A percentile compares a stretch with the other conserved stretches of the same genome.
Conservation (phyloP, 2,797 vertebrate genomes). For the Sternarchorhynchus goeldii region DNA sequence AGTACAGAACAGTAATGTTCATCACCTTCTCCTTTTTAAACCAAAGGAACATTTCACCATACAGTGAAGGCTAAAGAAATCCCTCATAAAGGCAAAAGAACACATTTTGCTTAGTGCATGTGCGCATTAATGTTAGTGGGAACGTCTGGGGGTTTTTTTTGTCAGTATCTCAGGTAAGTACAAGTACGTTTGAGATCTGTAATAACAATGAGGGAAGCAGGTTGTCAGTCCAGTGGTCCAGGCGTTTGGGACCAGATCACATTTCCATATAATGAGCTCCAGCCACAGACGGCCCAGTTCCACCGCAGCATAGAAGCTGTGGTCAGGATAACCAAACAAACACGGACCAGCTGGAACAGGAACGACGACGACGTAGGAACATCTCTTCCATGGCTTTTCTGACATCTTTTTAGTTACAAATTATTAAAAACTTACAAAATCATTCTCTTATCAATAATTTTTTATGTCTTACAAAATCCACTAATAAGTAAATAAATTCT, state of each 20-base stretch:
- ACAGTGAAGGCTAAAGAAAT: slow-evolving; percentile 28
- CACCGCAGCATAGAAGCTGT: no score
- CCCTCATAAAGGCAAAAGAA: not conserved
- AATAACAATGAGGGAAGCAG: not conserved
- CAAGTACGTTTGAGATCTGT: not conserved
- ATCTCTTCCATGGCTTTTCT: not conserved
- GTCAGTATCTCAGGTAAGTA: slow-evolving; percentile 8
- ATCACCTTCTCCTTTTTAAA: not conserved
- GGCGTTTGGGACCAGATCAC: not conserved
- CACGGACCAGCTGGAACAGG: not conserved
- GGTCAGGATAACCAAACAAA: not conserved
- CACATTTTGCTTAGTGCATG: slow-evolving; percentile 24
- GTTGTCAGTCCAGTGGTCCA: not conserved
- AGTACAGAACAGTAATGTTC: not conserved
- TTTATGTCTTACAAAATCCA: slow-evolving; percentile 63
- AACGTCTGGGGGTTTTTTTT: not conserved
- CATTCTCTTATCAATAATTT: slow-evolving; percentile 37
- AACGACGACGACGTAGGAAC: not conserved
- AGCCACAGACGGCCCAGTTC: no score
- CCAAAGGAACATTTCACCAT: slow-evolving; percentile 7
- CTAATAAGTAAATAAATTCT: slow-evolving; percentile 61
- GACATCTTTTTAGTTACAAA: slow-evolving; percentile 30
- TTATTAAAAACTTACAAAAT: slow-evolving; percentile 40
- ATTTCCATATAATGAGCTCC: not conserved
- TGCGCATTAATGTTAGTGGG: slow-evolving; percentile 22